Evolutionary conservation across 2,797 vertebrate species (phyloP).

Genomic region (Sebastes kiyomatsui): DNA sequence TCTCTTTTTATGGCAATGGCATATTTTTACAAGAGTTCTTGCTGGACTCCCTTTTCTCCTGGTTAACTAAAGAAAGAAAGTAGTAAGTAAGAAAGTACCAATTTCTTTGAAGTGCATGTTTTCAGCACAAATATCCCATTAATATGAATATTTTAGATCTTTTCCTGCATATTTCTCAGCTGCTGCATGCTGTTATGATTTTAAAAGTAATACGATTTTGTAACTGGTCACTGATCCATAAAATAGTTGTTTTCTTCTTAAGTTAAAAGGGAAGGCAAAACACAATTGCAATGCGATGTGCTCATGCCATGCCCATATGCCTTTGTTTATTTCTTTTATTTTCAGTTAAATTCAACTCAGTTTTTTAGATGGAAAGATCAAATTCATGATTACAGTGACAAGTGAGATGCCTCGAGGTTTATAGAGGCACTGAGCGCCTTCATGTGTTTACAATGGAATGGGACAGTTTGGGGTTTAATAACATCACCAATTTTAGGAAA

Average conservation of each 20-base stretch:
- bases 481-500: neutral
- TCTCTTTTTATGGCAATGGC: no score
- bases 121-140: neutral
- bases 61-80: no score
- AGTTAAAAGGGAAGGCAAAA: neutral
- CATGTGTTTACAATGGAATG: neutral
- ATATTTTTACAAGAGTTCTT: neutral
- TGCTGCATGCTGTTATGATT: neutral
- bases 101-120: neutral
- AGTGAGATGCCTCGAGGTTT: neutral
- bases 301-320: neutral
- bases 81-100: neutral
- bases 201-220: neutral
- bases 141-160: slow-evolving; percentile 1
- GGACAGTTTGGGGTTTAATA: neutral
- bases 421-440: neutral
- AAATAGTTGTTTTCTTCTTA: neutral
- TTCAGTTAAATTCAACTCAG: neutral
- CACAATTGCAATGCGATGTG: neutral
- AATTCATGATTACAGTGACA: neutral
- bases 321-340: neutral
- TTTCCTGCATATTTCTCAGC: neutral
- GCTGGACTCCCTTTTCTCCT: neutral
- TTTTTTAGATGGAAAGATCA: neutral
- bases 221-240: neutral